phyloP scores from a whole-genome alignment of 2,797 vertebrate species.

The Monodelphis domestica region DNA sequence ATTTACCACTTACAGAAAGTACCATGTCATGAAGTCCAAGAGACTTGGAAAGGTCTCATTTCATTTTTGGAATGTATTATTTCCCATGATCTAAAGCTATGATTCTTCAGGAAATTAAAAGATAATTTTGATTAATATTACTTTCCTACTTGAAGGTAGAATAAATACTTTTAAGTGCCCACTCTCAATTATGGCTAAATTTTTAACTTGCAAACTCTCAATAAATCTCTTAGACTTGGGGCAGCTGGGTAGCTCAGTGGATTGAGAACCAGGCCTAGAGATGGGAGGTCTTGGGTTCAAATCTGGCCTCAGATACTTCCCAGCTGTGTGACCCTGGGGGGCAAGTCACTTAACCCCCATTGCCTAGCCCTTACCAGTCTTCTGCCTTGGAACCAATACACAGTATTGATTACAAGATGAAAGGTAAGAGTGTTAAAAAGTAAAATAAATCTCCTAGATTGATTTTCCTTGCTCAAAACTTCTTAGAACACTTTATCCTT shows the following conservation, averaged over 20 bases:
- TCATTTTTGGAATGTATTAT: slow-evolving; percentile 46
- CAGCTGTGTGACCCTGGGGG: too few relatives aligned
- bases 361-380: too few relatives aligned
- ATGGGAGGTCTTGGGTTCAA: too few relatives aligned
- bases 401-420: too few relatives aligned
- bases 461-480: slow-evolving; percentile 7
- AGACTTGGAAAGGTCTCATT: slow-evolving; percentile 5
- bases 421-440: too few relatives aligned
- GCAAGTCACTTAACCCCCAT: too few relatives aligned
- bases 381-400: too few relatives aligned
- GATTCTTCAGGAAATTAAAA: slow-evolving; percentile 46
- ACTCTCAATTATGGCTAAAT: slow-evolving; percentile 17
- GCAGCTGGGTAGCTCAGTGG: too few relatives aligned
- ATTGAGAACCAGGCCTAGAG: too few relatives aligned
- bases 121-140: slow-evolving; percentile 25
- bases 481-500: slow-evolving; percentile 39
- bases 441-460: slow-evolving; percentile 26
- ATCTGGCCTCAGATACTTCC: too few relatives aligned
- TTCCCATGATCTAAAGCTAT: slow-evolving; percentile 31
- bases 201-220: slow-evolving; percentile 28
- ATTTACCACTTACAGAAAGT: background rate
- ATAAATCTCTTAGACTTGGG: slow-evolving; percentile 33
- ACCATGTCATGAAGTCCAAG: slow-evolving; percentile 19
- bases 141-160: background rate
- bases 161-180: slow-evolving; percentile 30